These are phyloP conservation scores for Sceloporus tristichus DNA, from an alignment of 2,113 vertebrate genomes.

Conservation along the genomic window DNA sequence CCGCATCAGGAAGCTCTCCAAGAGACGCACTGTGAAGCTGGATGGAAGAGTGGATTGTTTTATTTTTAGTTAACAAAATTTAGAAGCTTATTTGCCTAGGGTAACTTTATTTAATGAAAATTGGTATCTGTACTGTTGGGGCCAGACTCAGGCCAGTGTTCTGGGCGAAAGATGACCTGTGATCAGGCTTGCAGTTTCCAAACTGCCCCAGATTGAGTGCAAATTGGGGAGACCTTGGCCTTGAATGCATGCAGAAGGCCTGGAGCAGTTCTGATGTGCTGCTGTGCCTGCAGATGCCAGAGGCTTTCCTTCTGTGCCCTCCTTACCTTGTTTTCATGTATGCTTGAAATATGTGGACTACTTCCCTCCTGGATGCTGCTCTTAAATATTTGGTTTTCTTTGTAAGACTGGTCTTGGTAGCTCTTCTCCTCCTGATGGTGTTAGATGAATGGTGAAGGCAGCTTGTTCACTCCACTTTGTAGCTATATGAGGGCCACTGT, in stretches of 20 bases:
- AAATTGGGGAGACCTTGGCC: neutral
- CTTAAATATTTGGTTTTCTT: constrained; percentile 80
- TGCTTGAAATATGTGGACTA: constrained; percentile 67
- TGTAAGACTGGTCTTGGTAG: constrained; percentile 62
- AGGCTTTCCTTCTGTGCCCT: constrained; percentile 66
- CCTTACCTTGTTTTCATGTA: constrained; percentile 70
- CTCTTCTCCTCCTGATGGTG: neutral
- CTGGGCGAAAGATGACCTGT: constrained; percentile 11
- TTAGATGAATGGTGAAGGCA: neutral
- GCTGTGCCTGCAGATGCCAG: constrained; percentile 54
- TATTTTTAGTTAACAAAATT: constrained; percentile 54
- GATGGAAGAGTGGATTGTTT: constrained; percentile 57
- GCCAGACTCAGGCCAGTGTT: constrained; percentile 42
- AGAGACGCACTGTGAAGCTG: constrained; percentile 55
- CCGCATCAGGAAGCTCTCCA: neutral
- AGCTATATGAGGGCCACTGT: neutral
- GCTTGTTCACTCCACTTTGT: neutral
- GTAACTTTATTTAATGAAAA: constrained; percentile 52
- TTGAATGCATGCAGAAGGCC: constrained; percentile 25
- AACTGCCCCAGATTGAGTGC: neutral
- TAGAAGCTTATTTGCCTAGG: constrained; percentile 63
- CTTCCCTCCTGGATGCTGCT: constrained; percentile 62
- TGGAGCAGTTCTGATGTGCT: constrained; percentile 52
- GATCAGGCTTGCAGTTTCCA: neutral
- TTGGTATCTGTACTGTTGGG: constrained; percentile 43